phyloP scores from a whole-genome alignment of 2,797 vertebrate species.

The Stomatorhinus walkeri region DNA sequence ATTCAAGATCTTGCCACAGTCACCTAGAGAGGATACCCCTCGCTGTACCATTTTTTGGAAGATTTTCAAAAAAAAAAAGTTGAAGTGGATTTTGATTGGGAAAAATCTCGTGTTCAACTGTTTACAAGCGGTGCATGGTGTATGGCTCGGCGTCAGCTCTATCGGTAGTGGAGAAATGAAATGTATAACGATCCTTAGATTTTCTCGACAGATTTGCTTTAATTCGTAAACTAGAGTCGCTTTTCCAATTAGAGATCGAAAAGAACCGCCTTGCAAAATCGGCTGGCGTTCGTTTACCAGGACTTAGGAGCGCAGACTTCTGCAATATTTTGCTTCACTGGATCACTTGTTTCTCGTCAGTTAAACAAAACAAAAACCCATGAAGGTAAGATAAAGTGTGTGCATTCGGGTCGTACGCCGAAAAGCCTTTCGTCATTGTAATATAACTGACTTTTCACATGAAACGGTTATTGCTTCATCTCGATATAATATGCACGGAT shows the following conservation, averaged over 20 bases:
- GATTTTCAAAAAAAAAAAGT: conserved; percentile 65
- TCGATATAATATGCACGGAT: background rate
- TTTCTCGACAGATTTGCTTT: background rate
- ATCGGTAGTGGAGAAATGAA: conserved; percentile 42
- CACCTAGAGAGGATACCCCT: conserved; percentile 51
- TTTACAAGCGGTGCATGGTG: conserved; percentile 76
- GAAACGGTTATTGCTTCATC: background rate
- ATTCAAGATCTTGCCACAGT: conserved; percentile 22
- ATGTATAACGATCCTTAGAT: conserved; percentile 3
- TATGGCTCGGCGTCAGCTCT: conserved; percentile 66
- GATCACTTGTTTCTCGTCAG: background rate
- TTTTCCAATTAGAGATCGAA: background rate
- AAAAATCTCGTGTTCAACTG: conserved; percentile 80
- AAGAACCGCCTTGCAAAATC: background rate
- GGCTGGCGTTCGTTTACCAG: background rate
- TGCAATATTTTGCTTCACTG: background rate
- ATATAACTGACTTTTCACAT: background rate
- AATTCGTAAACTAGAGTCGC: background rate
- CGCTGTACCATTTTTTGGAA: conserved; percentile 66
- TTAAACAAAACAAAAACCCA: conserved; percentile 1
- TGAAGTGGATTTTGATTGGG: conserved; percentile 76
- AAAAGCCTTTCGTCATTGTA: background rate
- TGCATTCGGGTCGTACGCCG: background rate
- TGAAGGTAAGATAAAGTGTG: conserved; percentile 13
- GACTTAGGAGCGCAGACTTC: background rate